A percentile compares a stretch with the other conserved stretches of the same genome.
Conservation (phyloP, 2,797 vertebrate species). For the Syngnathus acus region DNA sequence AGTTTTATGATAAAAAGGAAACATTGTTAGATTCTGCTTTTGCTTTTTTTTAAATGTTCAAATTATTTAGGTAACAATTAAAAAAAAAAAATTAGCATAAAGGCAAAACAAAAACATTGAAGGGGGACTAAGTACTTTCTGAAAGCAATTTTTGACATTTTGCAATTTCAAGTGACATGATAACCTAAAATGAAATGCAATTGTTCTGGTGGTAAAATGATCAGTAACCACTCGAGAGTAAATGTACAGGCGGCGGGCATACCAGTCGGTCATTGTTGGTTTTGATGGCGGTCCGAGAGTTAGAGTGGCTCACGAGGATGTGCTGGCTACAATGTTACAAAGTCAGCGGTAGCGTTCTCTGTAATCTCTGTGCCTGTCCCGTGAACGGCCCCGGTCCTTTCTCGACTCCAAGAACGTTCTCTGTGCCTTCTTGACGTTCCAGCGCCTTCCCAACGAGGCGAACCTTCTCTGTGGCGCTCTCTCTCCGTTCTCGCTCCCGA, state of each 20-base stretch:
- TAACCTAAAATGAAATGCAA: neutral
- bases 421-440: conserved; percentile 49
- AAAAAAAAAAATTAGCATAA: neutral
- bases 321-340: conserved; percentile 31
- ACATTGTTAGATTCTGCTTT: neutral
- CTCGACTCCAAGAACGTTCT: conserved; percentile 10
- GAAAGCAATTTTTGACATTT: neutral
- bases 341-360: conserved; percentile 75
- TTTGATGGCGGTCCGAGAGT: neutral
- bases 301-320: neutral
- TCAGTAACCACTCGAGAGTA: neutral
- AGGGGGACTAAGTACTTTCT: neutral
- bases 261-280: neutral
- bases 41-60: neutral
- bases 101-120: neutral
- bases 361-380: conserved; percentile 72
- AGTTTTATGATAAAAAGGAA: neutral
- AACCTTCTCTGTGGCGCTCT: conserved; percentile 69
- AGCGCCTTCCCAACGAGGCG: conserved; percentile 41
- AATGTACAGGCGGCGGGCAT: neutral
- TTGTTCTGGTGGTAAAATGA: conserved; percentile 1
- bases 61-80: neutral
- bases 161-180: neutral
- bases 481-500: conserved; percentile 72
- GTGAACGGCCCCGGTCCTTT: conserved; percentile 14